Base-by-base conservation (phyloP, 1,140 invertebrate genomes). In the Mycetomoellerius zeteki region DNA sequence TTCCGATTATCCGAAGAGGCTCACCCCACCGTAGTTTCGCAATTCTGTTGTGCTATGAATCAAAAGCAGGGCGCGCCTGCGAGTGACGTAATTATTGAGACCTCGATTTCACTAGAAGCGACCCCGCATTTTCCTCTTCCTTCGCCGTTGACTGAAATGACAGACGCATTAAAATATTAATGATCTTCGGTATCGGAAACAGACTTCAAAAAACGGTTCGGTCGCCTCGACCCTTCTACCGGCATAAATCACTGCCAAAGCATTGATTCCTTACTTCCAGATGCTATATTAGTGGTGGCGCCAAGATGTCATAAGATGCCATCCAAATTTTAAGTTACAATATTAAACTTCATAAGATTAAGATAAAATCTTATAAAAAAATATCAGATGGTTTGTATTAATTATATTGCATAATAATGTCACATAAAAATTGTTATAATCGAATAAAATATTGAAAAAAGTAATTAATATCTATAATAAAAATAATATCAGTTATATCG, bases 81-180 rank as follows among this genome's bases (percentile, higher is more conserved):
- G 86, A 86, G 78, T 92, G 94, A 95, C 94, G 92, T 95, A 93
- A 95, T 95, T 94, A 94, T 95, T 92, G 93, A 94, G 92, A 94
- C 86, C 92, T 94, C 93, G 92, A 95, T 94, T 94, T 93, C 80
- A 91, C 85, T 72, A 89, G 80, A 80, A 77, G 50, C 71, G 16
- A 85, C 47, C 89, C 73, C 72, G 65, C 65, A 58, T 47, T 60
- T 64, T 78, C 77, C 77, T 90, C 86, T 87, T 84, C 84, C 78
- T 60, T 75, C 62, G 56, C 69, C 50, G 71, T 60, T 75, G 78
- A 90, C 84, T 77, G 89, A 81, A 90, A 89, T 90, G 90, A 86
- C 90, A 91, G 89, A 76, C 91, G 90, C 90, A 94, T 94, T 93
- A 91, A 93, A 94, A 94, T 93, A 94, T 94, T 93, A 94, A 94